Percentiles rank a stretch among this genome's conserved stretches.
These are phyloP conservation scores for Anser cygnoides DNA, from an alignment of 2,113 vertebrate species.

Conservation along the genomic window DNA sequence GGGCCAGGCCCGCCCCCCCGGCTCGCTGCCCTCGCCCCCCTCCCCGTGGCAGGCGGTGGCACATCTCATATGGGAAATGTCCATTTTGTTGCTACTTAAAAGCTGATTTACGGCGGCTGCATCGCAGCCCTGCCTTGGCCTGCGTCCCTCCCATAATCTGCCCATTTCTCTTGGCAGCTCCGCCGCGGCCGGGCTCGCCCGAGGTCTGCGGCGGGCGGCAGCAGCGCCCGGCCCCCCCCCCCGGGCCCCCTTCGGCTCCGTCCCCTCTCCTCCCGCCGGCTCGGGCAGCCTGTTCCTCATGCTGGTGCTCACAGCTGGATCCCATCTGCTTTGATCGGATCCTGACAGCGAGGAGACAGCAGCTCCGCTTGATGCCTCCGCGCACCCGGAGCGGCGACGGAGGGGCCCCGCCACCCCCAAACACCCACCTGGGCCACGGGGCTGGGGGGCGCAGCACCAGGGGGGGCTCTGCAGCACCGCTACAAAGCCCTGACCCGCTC, in stretches of 20 bases:
- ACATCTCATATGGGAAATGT: slow-evolving; percentile 76
- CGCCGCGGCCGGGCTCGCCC: slow-evolving; percentile 31
- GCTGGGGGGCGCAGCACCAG: neutral
- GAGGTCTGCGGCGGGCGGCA: neutral
- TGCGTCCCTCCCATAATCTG: slow-evolving; percentile 73
- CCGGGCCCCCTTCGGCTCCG: neutral
- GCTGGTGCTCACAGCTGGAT: slow-evolving; percentile 78
- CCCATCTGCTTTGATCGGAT: slow-evolving; percentile 74
- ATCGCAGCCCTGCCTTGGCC: slow-evolving; percentile 74
- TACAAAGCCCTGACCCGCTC: neutral
- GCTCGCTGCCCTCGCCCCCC: neutral
- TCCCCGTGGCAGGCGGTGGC: neutral
- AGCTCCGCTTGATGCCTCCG: neutral
- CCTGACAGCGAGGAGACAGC: slow-evolving; percentile 53
- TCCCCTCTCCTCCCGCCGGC: slow-evolving; percentile 67
- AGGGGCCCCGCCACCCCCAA: neutral
- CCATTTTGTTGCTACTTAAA: slow-evolving; percentile 79
- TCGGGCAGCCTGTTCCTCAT: slow-evolving; percentile 65
- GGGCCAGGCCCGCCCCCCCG: neutral
- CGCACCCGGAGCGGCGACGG: neutral
- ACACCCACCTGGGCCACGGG: accelerated
- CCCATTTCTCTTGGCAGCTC: slow-evolving; percentile 74
- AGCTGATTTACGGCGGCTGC: slow-evolving; percentile 76
- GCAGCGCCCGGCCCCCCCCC: neutral
- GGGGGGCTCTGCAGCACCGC: neutral